These are phyloP conservation scores for Coregonus sp. DNA, from an alignment of 2,797 vertebrate species.

Conservation along the genomic window DNA sequence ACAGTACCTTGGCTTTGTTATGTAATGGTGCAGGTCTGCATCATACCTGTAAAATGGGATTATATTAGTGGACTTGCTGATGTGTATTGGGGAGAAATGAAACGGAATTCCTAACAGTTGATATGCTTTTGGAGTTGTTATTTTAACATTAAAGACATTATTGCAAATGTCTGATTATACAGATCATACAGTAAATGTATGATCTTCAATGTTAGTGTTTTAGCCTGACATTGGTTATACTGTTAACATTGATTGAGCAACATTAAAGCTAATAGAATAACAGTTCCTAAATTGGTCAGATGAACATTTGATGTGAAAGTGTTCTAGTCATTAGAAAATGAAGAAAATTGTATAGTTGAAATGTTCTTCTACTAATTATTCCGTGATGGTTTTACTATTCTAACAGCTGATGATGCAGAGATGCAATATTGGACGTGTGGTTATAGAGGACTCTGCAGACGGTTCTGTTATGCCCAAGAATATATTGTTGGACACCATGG, in stretches of 20 bases:
- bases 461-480: constrained; percentile 76
- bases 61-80: constrained; percentile 8
- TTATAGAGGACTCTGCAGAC: constrained; percentile 75
- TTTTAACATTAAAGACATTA: background rate
- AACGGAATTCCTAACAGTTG: background rate
- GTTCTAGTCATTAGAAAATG: background rate
- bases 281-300: background rate
- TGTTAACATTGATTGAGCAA: background rate
- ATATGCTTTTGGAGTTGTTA: background rate
- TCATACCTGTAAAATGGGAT: constrained; percentile 18
- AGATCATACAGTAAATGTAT: background rate
- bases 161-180: background rate
- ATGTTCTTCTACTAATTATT: background rate
- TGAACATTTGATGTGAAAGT: background rate
- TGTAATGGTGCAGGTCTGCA: background rate
- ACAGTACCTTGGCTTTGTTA: constrained; percentile 29
- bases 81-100: background rate
- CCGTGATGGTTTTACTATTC: background rate
- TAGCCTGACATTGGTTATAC: background rate
- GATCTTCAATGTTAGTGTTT: background rate
- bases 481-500: constrained; percentile 71
- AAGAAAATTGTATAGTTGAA: background rate
- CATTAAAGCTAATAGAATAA: background rate
- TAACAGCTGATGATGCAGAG: constrained; percentile 60
- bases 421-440: constrained; percentile 70